Base-by-base conservation (phyloP, 2,797 vertebrate species). In the Eremophila alpestris region DNA sequence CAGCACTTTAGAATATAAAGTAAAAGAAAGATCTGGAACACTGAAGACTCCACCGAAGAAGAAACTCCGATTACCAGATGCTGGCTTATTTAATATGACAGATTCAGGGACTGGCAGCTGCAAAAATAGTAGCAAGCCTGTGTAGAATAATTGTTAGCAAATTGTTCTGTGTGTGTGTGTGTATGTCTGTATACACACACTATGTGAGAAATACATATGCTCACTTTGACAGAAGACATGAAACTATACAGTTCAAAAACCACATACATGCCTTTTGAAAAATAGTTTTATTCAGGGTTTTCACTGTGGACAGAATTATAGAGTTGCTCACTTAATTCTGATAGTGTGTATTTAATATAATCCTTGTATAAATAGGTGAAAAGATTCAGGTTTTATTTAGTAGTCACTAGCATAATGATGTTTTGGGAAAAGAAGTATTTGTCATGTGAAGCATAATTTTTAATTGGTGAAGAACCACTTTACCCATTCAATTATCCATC, bases 1-100 rank as follows among this genome's bases (percentile, higher is more conserved):
- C 98, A 99, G 99, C 99, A 99, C 99, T 98, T 99, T 99, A 98
- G 99, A 99, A 98, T 99, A 99, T 98, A 99, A 99, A 98, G 99
- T 99, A 93, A 99, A 99, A 97, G 99, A 99, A 97, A 98, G 99
- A 97, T 99, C 99, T 97, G 99, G 99, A 97, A 99, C 98, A 78
- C 97, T 99, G 97, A 99, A 99, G 98, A 99, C 98, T 94, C 99
- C 99, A 15, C 99, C 99, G 95, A 99, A 99, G 98, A 99, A 99
- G 98, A 99, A 99, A 96, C 98, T 98, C 96, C 98, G 99, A 97
- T 98, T 98, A 97, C 94, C 98, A 94, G 98, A 99, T 97, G 97
- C 98, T 98, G 98, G 98, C 97, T 97, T 98, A 97, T 98, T 98
- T 97, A 97, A 98, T 98, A 98, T 98, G 95, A 97, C 98, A 97